Evolutionary conservation across 2,888 invertebrate species (phyloP), one percentile per base, ranked within the genome.

Genomic region (Malacosoma neustria): DNA sequence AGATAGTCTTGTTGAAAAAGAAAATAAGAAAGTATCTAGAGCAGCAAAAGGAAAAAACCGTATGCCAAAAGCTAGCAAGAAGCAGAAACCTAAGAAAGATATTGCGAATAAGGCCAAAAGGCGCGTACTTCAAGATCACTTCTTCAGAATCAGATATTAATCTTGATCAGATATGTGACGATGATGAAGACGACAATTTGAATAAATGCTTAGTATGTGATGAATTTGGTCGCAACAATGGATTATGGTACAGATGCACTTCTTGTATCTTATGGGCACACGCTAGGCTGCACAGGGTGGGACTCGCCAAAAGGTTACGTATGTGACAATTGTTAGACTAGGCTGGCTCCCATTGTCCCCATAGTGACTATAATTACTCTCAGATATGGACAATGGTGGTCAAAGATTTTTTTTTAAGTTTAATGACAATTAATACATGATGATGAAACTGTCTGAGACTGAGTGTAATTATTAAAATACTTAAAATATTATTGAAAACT

Each of bases 251-350:
- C 31, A 46, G 40, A 34, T 42, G 42, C 39, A 42, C 40, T 13
- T 37, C 11, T 38, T 48, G 43, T 39, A 45, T 40, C 15, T 36
- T 40, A 34, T 45, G 42, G 41, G 43, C 40, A 38, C 45, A 45
- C 37, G 37, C 35, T 22, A 30, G n/a, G 29, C 4, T 47, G 41
- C 45, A 42, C 43, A 22, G 42, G 41, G 32, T 43, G 48, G 43
- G 42, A 48, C 12, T 45, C 48, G 14, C 38, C 45, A 40, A 13
- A 38, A 35, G 45, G 47, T 34, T 48, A 45, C 31, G 38, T 43
- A 15, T 43, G 42, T 31, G 42, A 38, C 34, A 29, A 32, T 34
- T 42, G 36, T 38, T 38, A 36, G 32, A 33, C 9, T 37, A 13
- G 11, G 36, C 38, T 35, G 35, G 35, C 38, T 38, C 14, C 22